Conservation (phyloP, 2,888 invertebrate genomes). For the Athetis lepigone region DNA sequence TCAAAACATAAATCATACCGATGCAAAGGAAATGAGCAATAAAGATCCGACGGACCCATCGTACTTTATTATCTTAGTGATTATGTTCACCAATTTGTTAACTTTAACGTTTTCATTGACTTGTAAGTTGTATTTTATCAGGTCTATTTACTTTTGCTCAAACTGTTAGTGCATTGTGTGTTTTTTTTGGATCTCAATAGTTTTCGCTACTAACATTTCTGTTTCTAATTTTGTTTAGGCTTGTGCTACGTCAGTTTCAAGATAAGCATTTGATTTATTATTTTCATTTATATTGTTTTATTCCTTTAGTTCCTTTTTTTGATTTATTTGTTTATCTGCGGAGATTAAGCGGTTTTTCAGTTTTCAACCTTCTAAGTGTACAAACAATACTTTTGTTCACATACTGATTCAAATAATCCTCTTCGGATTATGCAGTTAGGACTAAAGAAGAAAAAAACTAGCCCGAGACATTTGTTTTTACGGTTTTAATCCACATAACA, state of each 20-base stretch:
- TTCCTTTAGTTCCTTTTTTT: too few species aligned
- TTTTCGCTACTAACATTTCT: not conserved
- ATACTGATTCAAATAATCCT: conserved; percentile 21
- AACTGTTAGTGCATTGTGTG: not conserved
- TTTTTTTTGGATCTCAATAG: too few species aligned
- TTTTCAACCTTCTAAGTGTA: not conserved
- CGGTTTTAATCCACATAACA: conserved; percentile 51
- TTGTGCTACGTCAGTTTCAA: not conserved
- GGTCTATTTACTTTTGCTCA: not conserved
- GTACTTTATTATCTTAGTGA: conserved; percentile 34
- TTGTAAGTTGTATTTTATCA: not conserved
- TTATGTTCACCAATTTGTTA: conserved; percentile 40
- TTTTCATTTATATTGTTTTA: too few species aligned
- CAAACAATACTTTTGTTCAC: not conserved
- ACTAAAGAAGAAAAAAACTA: conserved; percentile 20
- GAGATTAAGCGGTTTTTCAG: not conserved
- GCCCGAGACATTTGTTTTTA: conserved; percentile 43
- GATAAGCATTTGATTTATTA: not conserved
- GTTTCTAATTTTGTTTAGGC: not conserved
- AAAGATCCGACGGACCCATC: conserved; percentile 34
- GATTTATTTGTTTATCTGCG: too few species aligned
- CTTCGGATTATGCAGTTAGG: conserved; percentile 29
- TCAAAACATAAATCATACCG: conserved; percentile 50
- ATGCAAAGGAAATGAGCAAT: conserved; percentile 56
- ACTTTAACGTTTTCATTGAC: conserved; percentile 16